Conservation (phyloP, 2,888 invertebrate species). For the Phania funesta region DNA sequence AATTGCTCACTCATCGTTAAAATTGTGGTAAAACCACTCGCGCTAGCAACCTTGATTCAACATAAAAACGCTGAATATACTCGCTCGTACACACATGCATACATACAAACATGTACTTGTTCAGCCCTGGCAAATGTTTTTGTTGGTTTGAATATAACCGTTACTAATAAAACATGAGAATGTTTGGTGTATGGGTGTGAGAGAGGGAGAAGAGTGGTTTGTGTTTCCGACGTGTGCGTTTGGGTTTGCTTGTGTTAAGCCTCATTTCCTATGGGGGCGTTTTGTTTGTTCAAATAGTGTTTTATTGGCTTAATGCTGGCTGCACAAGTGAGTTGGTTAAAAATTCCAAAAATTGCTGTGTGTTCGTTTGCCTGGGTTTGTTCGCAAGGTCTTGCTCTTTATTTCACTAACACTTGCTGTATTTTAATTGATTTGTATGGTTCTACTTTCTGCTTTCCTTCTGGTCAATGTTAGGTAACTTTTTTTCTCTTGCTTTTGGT, state of each 20-base stretch:
- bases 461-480: not conserved
- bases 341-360: not conserved
- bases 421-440: slow-evolving; percentile 51
- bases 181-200: not conserved
- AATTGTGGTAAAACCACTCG: slow-evolving; percentile 67
- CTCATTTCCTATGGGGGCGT: slow-evolving; percentile 57
- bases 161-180: slow-evolving; percentile 36
- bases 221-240: not conserved
- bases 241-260: slow-evolving; percentile 19
- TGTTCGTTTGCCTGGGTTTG: not conserved
- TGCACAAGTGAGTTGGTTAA: slow-evolving; percentile 3
- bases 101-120: not conserved
- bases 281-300: slow-evolving; percentile 60
- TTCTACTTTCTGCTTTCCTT: not conserved
- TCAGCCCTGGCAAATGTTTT: slow-evolving; percentile 15
- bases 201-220: not conserved
- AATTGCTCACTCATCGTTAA: slow-evolving; percentile 77
- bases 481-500: too few relatives aligned
- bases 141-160: slow-evolving; percentile 53
- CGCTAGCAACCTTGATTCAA: slow-evolving; percentile 50
- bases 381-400: slow-evolving; percentile 33
- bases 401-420: slow-evolving; percentile 45
- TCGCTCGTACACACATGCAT: slow-evolving; percentile 74
- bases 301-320: slow-evolving; percentile 59
- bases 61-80: too few relatives aligned